A percentile compares a stretch with the other conserved stretches of the same genome.
Evolutionary conservation across 2,797 vertebrate genomes (phyloP).

Genomic region (Platalea minor): DNA sequence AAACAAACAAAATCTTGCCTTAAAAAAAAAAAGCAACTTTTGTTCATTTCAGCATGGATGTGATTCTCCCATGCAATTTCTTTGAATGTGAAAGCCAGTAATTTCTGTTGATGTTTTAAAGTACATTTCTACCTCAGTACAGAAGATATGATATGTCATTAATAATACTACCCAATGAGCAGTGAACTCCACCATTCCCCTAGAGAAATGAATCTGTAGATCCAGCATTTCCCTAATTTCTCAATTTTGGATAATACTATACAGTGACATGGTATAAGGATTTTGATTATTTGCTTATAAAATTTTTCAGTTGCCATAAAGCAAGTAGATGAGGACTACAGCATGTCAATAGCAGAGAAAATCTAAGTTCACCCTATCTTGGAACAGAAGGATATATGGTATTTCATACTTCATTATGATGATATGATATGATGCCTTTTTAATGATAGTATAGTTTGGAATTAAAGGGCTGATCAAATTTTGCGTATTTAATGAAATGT

Average conservation of each 20-base stretch:
- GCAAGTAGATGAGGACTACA: neutral
- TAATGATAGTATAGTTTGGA: neutral
- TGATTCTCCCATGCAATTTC: neutral
- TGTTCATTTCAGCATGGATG: neutral
- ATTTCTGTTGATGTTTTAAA: neutral
- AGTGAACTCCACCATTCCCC: neutral
- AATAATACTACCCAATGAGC: neutral
- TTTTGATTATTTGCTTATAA: neutral
- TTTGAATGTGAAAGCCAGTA: neutral
- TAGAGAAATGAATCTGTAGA: neutral
- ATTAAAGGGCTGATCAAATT: slow-evolving; percentile 13
- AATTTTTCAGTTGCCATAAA: neutral
- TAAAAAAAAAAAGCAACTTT: neutral
- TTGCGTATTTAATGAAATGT: neutral
- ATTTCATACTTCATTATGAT: neutral
- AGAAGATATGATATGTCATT: neutral
- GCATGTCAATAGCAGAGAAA: neutral
- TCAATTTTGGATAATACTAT: neutral
- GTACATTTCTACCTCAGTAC: neutral
- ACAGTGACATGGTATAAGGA: neutral
- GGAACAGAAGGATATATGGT: neutral
- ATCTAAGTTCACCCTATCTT: neutral
- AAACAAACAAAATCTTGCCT: neutral
- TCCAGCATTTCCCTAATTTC: slow-evolving; percentile 5
- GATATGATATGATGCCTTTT: neutral